These are phyloP conservation scores for Pardalotus punctatus DNA, from an alignment of 2,113 vertebrate species.

Conservation along the genomic window DNA sequence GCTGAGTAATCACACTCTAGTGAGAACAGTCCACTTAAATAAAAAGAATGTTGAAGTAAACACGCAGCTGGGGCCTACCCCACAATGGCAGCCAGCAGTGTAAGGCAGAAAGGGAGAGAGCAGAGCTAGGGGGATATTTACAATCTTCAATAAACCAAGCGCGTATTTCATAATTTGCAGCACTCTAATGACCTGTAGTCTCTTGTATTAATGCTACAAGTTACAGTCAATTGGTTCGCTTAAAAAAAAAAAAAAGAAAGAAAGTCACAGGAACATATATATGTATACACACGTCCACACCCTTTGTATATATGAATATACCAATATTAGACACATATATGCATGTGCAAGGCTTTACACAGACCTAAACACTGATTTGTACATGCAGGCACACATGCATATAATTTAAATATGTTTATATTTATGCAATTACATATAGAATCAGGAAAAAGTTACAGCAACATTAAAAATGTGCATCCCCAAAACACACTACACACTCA, in stretches of 20 bases:
- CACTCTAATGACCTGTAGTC: conserved; percentile 51
- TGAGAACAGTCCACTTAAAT: conserved; percentile 79
- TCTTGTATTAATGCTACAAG: conserved; percentile 58
- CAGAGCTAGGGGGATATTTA: conserved; percentile 52
- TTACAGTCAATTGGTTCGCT: conserved; percentile 53
- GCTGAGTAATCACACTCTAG: conserved; percentile 81
- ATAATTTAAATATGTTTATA: background rate
- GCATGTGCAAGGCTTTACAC: background rate
- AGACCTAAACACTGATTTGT: fast-evolving
- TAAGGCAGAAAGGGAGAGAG: conserved; percentile 1
- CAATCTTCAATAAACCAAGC: conserved; percentile 55
- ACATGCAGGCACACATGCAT: background rate
- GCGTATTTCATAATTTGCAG: conserved; percentile 63
- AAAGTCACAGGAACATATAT: background rate
- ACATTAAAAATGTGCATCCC: fast-evolving
- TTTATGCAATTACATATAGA: background rate
- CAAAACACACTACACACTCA: fast-evolving
- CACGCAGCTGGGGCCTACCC: conserved; percentile 78
- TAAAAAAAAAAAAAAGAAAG: background rate
- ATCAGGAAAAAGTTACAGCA: background rate
- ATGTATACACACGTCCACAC: background rate
- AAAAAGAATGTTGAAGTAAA: conserved; percentile 77
- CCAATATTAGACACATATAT: background rate
- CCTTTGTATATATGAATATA: background rate
- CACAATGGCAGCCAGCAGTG: conserved; percentile 61